Evolutionary conservation across 1,140 invertebrate species (phyloP).

Genomic region (Drosophila takahashii): DNA sequence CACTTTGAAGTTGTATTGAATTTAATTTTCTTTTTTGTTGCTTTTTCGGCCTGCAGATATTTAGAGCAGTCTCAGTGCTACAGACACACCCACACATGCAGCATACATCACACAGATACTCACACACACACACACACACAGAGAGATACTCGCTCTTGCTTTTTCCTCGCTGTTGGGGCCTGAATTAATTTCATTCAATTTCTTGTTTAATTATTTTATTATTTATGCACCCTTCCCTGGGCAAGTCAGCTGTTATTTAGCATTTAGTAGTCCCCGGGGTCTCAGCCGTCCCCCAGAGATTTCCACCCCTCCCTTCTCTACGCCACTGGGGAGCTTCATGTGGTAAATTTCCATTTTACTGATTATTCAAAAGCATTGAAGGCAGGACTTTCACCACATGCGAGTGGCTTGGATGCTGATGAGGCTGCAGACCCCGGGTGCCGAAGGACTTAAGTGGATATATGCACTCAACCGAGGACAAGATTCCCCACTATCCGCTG

Average conservation of each 20-base stretch:
- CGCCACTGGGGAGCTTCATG: constrained; percentile 22
- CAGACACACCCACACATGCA: constrained; percentile 25
- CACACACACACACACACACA: constrained; percentile 13
- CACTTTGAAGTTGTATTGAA: constrained; percentile 46
- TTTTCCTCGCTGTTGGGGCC: constrained; percentile 46
- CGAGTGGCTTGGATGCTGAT: constrained; percentile 26
- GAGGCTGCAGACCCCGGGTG: constrained; percentile 29
- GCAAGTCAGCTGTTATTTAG: constrained; percentile 59
- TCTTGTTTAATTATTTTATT: constrained; percentile 82
- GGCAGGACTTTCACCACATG: constrained; percentile 34
- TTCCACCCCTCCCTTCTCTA: neutral
- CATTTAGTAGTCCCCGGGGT: constrained; percentile 28
- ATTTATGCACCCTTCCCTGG: constrained; percentile 70
- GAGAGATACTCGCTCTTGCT: constrained; percentile 30
- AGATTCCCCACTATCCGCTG: constrained; percentile 34
- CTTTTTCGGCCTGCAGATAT: constrained; percentile 71
- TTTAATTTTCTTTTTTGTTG: constrained; percentile 45
- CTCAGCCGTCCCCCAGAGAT: neutral
- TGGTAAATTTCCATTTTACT: constrained; percentile 60
- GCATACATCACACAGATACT: constrained; percentile 42
- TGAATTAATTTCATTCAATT: constrained; percentile 79
- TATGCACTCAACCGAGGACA: constrained; percentile 31
- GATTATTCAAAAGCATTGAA: constrained; percentile 52
- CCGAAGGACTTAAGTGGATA: constrained; percentile 43
- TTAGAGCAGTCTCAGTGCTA: constrained; percentile 53